Evolutionary conservation across 2,113 vertebrate genomes (phyloP).

Genomic region (Neolamprologus sp.): DNA sequence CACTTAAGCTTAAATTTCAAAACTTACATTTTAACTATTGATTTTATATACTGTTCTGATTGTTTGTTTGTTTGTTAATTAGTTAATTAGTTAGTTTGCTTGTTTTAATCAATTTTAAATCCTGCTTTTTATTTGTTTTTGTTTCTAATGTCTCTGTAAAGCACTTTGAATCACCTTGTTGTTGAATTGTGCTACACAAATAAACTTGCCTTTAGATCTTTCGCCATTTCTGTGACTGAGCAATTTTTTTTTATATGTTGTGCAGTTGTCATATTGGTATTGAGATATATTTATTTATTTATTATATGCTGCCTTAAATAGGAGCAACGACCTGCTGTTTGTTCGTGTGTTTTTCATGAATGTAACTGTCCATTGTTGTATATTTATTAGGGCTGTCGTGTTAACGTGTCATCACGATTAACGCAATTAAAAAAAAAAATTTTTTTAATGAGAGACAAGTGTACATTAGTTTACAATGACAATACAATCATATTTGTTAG

Average conservation of each 20-base stretch:
- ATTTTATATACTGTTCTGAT: too few relatives aligned
- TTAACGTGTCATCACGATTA: not conserved
- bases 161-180: too few relatives aligned
- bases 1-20: too few relatives aligned
- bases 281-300: not conserved
- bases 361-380: fast-evolving
- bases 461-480: too few relatives aligned
- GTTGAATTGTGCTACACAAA: fast-evolving
- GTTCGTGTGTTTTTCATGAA: not conserved
- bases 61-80: too few relatives aligned
- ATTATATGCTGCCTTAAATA: not conserved
- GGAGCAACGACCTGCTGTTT: not conserved
- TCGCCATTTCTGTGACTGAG: fast-evolving
- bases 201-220: not conserved
- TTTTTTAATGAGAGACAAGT: too few relatives aligned
- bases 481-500: too few relatives aligned
- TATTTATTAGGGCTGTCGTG: not conserved
- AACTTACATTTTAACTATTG: too few relatives aligned
- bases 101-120: too few relatives aligned
- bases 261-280: not conserved
- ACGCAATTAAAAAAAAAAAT: not conserved
- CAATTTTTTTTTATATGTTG: not conserved
- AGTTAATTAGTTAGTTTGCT: fast-evolving
- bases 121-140: fast-evolving
- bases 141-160: too few relatives aligned